Evolutionary conservation across 2,888 invertebrate species (phyloP).

Genomic region (Leistus spinibarbis): DNA sequence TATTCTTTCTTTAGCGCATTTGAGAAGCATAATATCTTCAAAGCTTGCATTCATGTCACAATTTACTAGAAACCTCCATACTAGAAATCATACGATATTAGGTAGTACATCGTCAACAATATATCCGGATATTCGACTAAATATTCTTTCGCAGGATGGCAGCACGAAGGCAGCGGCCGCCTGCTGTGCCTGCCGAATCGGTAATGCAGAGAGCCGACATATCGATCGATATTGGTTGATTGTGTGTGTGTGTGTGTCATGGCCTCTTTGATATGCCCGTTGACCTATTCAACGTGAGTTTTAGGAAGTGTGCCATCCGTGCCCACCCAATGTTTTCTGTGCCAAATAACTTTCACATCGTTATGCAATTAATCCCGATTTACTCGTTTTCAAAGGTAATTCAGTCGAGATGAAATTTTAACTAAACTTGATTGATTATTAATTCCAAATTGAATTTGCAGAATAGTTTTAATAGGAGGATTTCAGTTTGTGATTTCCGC

Average conservation of each 20-base stretch:
- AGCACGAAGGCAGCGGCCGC: not conserved
- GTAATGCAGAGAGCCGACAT: slow-evolving; percentile 8
- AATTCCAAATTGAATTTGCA: not conserved
- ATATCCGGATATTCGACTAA: not conserved
- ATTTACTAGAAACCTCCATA: not conserved
- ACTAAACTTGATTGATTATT: not conserved
- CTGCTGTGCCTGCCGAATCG: not conserved
- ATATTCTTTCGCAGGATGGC: not conserved
- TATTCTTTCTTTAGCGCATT: too few species aligned
- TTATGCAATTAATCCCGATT: slow-evolving; percentile 2
- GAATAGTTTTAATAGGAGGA: too few species aligned
- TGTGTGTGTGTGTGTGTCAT: not conserved
- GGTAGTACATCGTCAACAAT: not conserved
- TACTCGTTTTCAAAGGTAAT: too few species aligned
- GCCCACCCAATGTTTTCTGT: not conserved
- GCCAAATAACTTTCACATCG: slow-evolving; percentile 5
- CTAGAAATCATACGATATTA: not conserved
- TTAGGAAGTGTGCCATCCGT: not conserved
- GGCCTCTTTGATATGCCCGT: slow-evolving; percentile 1
- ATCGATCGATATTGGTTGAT: slow-evolving; percentile 8
- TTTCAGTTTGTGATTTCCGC: too few species aligned
- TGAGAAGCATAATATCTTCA: too few species aligned
- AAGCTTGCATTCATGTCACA: too few species aligned
- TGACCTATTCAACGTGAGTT: slow-evolving; percentile 1
- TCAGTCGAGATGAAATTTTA: not conserved